These are phyloP conservation scores for Ginglymostoma cirratum DNA, from an alignment of 2,113 vertebrate species.

Conservation along the genomic window DNA sequence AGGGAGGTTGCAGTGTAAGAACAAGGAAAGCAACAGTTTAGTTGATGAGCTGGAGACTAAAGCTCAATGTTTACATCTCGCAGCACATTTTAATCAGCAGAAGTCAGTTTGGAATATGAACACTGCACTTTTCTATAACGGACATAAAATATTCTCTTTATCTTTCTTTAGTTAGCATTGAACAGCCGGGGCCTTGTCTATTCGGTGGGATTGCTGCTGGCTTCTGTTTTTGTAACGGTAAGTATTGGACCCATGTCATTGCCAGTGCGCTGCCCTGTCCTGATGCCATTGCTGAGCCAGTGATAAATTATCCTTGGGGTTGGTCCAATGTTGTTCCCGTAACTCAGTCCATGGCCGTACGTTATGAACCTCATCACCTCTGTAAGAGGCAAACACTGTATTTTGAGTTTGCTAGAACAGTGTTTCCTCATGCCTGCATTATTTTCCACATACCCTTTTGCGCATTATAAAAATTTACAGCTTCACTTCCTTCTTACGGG, in stretches of 20 bases:
- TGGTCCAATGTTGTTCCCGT: background rate
- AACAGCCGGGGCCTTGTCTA: conserved; percentile 96
- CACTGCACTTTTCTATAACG: background rate
- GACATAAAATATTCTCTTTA: conserved; percentile 5
- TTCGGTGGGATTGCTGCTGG: conserved; percentile 87
- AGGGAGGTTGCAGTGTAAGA: background rate
- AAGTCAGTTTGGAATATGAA: background rate
- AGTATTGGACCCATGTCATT: conserved; percentile 46
- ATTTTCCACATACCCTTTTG: background rate
- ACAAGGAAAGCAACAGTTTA: background rate
- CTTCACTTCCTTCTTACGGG: background rate
- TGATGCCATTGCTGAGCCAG: background rate
- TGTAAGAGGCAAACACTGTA: background rate
- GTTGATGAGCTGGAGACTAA: background rate
- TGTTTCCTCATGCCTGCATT: background rate
- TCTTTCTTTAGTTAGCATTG: conserved; percentile 71
- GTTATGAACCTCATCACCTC: background rate
- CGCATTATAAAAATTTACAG: background rate
- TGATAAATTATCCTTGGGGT: background rate
- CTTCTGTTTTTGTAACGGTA: conserved; percentile 92
- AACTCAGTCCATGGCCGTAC: background rate
- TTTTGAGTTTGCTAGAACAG: background rate
- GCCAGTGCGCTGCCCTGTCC: background rate
- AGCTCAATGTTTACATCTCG: background rate
- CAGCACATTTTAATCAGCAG: background rate